Percentiles rank a stretch among this genome's conserved stretches.
Evolutionary conservation across 2,797 vertebrate genomes (phyloP).

Genomic region (Trematomus bernacchii): DNA sequence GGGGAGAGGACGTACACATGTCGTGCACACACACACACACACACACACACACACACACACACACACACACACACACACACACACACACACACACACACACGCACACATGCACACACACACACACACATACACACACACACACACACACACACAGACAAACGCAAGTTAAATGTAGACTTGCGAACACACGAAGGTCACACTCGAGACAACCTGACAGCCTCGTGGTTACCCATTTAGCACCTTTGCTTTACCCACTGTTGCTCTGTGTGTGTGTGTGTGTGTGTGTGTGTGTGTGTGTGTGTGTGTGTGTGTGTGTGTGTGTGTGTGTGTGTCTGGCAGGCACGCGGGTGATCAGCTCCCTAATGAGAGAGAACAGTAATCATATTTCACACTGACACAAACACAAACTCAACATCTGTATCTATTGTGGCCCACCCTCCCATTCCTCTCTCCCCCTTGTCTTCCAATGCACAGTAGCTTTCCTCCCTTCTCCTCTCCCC

Average conservation of each 20-base stretch:
- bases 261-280: slow-evolving; percentile 29
- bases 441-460: neutral
- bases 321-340: slow-evolving; percentile 26
- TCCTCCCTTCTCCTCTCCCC: neutral
- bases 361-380: slow-evolving; percentile 83
- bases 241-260: slow-evolving; percentile 35
- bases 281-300: slow-evolving; percentile 16
- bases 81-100: no score
- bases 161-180: slow-evolving; percentile 33
- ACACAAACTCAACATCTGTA: slow-evolving; percentile 84
- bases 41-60: slow-evolving; percentile 10
- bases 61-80: no score
- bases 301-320: slow-evolving; percentile 37
- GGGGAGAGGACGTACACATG: slow-evolving; percentile 50
- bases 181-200: slow-evolving; percentile 28
- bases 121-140: neutral
- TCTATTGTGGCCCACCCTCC: slow-evolving; percentile 53
- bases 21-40: slow-evolving; percentile 23
- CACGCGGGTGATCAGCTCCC: slow-evolving; percentile 76
- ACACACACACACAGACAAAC: slow-evolving; percentile 12
- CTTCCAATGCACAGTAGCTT: neutral
- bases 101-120: neutral
- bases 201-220: slow-evolving; percentile 27
- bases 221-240: slow-evolving; percentile 37
- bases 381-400: slow-evolving; percentile 83